Conservation (phyloP, 2,797 vertebrate species). For the Dendrocincla tyrannina region DNA sequence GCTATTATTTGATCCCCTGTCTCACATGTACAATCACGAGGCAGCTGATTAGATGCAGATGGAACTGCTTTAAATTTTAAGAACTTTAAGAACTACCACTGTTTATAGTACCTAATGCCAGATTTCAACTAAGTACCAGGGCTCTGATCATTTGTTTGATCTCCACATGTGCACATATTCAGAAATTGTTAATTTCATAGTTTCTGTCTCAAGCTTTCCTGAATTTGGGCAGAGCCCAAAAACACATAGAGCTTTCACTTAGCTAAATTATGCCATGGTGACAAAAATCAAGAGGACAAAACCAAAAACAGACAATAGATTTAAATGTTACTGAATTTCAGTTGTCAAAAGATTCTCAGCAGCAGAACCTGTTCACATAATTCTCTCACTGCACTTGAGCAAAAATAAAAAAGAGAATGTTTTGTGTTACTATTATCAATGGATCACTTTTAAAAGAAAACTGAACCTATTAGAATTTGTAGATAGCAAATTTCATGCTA, state of each 20-base stretch:
- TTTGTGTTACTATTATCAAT: background rate
- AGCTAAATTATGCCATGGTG: background rate
- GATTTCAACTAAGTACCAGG: background rate
- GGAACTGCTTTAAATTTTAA: background rate
- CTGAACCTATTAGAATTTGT: background rate
- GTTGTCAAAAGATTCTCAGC: background rate
- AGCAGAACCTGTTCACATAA: background rate
- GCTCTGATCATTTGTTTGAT: background rate
- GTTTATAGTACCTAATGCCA: background rate
- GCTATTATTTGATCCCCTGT: background rate
- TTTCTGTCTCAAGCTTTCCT: background rate
- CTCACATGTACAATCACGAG: background rate
- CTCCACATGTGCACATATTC: background rate
- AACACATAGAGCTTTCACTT: background rate
- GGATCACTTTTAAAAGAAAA: background rate
- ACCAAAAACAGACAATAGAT: background rate
- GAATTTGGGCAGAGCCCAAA: background rate
- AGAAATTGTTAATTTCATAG: background rate
- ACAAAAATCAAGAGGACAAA: background rate
- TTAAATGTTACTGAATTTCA: background rate
- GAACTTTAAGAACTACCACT: background rate
- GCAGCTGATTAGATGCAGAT: constrained; percentile 18
- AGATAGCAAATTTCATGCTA: background rate
- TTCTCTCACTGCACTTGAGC: background rate
- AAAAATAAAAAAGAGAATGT: background rate